Evolutionary conservation across 1,140 invertebrate species (phyloP), one percentile per base, ranked within the genome.

Genomic region (Sipha flava): DNA sequence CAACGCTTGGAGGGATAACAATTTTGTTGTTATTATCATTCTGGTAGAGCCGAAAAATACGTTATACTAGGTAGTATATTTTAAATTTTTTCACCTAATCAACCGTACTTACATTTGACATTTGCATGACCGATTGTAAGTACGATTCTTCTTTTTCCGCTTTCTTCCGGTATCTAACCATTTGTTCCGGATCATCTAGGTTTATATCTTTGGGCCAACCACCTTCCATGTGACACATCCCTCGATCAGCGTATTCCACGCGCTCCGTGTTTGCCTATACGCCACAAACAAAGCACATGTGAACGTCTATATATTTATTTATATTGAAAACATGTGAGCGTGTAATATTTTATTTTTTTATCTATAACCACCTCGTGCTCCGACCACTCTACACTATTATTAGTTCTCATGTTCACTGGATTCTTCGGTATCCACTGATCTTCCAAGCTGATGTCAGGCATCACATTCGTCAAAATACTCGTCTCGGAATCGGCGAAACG

Each of bases 161-260:
- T 87, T 98, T 98, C 64, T 97, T 92, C 82, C 94, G 88, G 84
- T 95, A 98, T 83, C 95, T 88, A 3, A 92, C 87, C 5, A 91
- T 93, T 84, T 96, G 94, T 86, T 98, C 96, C 1, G 92, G 88
- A 85, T 98, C 96, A 43, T 91, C 88, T 84, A 91, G 91, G 83
- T 97, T 97, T 57, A 98, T 90, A 84, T 98, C 96, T 87, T 96
- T 97, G 0, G 96, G 96, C 97, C 97, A 98, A 2, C 96, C 97
- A 31, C 97, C 97, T 87, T 98, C 97, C 6, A 91, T 89, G 84
- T 98, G 97, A 83, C 93, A 93, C 83, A 97, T 92, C 1, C 94
- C 92, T 10, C 88, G 87, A 83, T 89, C 90, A 81, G 91, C 91
- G 84, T 92, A 96, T 82, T 94, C 93, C 59, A 93, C 93, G 83